phyloP scores from a whole-genome alignment of 1,140 invertebrate species.

The Penaeus vannamei region DNA sequence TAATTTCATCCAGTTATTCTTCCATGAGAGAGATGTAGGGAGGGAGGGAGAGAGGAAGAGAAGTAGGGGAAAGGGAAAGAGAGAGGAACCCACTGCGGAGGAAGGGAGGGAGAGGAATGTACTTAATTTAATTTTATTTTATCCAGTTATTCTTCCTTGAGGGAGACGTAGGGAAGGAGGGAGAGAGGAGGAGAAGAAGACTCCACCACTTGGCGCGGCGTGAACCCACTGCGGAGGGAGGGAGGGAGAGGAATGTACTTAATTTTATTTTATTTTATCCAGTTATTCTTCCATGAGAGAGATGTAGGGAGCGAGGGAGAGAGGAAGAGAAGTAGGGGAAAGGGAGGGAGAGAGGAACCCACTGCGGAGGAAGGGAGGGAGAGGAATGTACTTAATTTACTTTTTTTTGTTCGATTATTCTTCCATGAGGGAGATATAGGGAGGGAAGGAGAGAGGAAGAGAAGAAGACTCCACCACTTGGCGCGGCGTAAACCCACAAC shows the following conservation, averaged over 20 bases:
- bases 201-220: conserved; percentile 82
- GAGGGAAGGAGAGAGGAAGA: neutral
- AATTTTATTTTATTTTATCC: neutral
- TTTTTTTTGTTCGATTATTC: neutral
- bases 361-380: conserved; percentile 74
- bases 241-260: neutral
- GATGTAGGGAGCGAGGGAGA: neutral
- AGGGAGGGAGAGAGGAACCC: conserved; percentile 73
- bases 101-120: neutral
- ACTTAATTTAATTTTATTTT: neutral
- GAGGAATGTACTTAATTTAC: neutral
- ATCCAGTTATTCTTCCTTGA: neutral
- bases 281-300: neutral
- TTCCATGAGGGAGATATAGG: neutral
- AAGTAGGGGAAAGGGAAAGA: neutral
- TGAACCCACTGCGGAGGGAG: conserved; percentile 77
- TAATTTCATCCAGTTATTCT: neutral
- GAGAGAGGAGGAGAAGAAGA: neutral
- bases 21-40: neutral
- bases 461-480: conserved; percentile 80
- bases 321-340: neutral
- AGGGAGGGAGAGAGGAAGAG: neutral
- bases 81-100: conserved; percentile 77
- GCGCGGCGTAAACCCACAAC: conserved; percentile 70
- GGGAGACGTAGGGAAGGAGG: neutral